Percentiles rank a stretch among this genome's conserved stretches.
Evolutionary conservation across 2,113 vertebrate species (phyloP).

Genomic region (Mus pahari): DNA sequence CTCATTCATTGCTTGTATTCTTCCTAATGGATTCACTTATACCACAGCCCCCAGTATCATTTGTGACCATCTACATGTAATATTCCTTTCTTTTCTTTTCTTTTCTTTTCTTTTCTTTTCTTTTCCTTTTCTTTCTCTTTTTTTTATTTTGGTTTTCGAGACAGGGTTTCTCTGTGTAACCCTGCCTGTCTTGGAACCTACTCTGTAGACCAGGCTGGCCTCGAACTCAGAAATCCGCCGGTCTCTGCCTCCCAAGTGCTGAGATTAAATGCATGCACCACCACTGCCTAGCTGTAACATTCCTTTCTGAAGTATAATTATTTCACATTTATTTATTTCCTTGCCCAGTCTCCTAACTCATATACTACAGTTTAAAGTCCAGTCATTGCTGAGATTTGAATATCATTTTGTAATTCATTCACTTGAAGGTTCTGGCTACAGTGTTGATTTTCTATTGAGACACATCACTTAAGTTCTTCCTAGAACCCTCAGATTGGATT

Average conservation of each 20-base stretch:
- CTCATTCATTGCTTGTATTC: background rate
- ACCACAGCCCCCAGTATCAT: background rate
- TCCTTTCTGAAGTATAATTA: background rate
- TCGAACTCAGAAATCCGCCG: no score
- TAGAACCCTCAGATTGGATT: background rate
- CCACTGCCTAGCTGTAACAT: no score
- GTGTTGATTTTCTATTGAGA: background rate
- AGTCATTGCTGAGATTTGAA: background rate
- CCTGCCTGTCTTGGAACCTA: no score
- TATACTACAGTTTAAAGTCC: background rate
- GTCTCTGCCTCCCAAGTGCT: no score
- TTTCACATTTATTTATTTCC: background rate
- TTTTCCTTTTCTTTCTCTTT: no score
- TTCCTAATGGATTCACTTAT: background rate
- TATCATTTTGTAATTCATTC: background rate
- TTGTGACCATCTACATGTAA: background rate
- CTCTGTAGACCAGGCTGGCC: no score
- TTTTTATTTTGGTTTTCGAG: no score
- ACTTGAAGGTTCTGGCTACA: background rate
- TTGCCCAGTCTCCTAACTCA: rapidly evolving
- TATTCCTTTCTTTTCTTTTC: background rate
- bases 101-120: conserved; percentile 15
- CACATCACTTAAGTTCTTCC: background rate
- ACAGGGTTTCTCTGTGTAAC: no score
- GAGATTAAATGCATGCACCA: no score